Conservation (phyloP, 2,888 invertebrate species). For the Gortyna flavago region DNA sequence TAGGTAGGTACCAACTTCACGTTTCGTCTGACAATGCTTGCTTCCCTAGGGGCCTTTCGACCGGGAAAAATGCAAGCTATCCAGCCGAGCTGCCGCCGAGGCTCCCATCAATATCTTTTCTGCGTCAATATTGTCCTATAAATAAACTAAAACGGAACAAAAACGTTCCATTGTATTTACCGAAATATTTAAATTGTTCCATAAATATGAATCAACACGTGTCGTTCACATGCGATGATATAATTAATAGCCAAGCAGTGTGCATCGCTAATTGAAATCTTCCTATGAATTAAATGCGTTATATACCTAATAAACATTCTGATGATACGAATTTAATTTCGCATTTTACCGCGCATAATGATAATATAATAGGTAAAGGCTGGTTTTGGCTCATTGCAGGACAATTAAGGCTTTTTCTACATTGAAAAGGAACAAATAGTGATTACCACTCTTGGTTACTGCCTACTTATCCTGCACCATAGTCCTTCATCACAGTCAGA, state of each 20-base stretch:
- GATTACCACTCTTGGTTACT: background rate
- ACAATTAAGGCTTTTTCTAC: background rate
- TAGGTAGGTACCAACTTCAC: constrained; percentile 18
- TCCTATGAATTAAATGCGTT: constrained; percentile 25
- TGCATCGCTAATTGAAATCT: constrained; percentile 23
- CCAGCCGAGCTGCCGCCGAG: constrained; percentile 7
- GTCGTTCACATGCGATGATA: constrained; percentile 31
- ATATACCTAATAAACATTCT: constrained; percentile 2
- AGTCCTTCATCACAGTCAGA: background rate
- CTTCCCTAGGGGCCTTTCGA: constrained; percentile 45
- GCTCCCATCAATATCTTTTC: constrained; percentile 31
- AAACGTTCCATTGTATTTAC: background rate
- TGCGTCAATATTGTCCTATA: constrained; percentile 16
- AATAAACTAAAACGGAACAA: constrained; percentile 24
- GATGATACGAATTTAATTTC: constrained; percentile 28
- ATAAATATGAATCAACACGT: constrained; percentile 31
- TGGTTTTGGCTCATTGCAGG: background rate
- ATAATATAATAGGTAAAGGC: constrained; percentile 10
- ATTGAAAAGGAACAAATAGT: background rate
- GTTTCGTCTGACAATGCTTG: constrained; percentile 29
- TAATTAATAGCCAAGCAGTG: constrained; percentile 41
- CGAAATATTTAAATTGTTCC: constrained; percentile 12
- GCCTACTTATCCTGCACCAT: background rate
- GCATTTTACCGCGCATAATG: background rate
- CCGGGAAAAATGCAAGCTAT: constrained; percentile 51